These are phyloP conservation scores for Blastobasis lacticolella DNA, from an alignment of 2,888 invertebrate species.

Conservation along the genomic window DNA sequence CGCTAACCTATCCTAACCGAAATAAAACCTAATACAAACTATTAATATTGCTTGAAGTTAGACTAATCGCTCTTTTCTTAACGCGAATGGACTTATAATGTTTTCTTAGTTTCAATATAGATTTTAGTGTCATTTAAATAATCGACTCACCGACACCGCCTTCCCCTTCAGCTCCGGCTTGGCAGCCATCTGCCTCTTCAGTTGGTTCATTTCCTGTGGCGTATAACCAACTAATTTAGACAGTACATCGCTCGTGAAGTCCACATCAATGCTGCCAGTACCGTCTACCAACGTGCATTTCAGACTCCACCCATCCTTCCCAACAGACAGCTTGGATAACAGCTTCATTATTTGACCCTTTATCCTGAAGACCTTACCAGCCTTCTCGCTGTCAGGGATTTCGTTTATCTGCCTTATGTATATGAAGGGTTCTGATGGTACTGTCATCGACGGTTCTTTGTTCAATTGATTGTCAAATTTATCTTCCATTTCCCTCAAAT, in stretches of 20 bases:
- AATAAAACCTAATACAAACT: too few species aligned
- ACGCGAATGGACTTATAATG: too few species aligned
- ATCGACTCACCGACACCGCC: slow-evolving; percentile 39
- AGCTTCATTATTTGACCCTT: slow-evolving; percentile 73
- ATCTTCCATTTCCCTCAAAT: slow-evolving; percentile 46
- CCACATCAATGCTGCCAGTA: slow-evolving; percentile 68
- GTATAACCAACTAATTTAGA: slow-evolving; percentile 64
- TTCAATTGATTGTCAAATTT: slow-evolving; percentile 27
- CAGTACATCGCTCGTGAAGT: slow-evolving; percentile 72
- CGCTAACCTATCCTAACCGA: too few species aligned
- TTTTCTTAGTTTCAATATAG: too few species aligned
- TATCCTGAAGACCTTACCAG: slow-evolving; percentile 64
- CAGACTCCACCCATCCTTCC: slow-evolving; percentile 69
- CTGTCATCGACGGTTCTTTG: slow-evolving; percentile 18
- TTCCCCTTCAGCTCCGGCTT: slow-evolving; percentile 49
- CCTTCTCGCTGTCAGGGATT: slow-evolving; percentile 32
- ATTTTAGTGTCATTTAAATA: too few species aligned
- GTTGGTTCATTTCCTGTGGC: slow-evolving; percentile 55
- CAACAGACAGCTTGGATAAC: slow-evolving; percentile 69
- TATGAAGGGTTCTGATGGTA: slow-evolving; percentile 49
- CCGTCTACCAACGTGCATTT: slow-evolving; percentile 74
- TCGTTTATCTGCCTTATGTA: slow-evolving; percentile 63
- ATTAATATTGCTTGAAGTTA: too few species aligned
- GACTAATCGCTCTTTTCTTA: too few species aligned
- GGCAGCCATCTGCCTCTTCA: slow-evolving; percentile 47